Evolutionary conservation across 2,888 invertebrate species (phyloP), one percentile per base, ranked within the genome.

Genomic region (Drosophila niveifrons): DNA sequence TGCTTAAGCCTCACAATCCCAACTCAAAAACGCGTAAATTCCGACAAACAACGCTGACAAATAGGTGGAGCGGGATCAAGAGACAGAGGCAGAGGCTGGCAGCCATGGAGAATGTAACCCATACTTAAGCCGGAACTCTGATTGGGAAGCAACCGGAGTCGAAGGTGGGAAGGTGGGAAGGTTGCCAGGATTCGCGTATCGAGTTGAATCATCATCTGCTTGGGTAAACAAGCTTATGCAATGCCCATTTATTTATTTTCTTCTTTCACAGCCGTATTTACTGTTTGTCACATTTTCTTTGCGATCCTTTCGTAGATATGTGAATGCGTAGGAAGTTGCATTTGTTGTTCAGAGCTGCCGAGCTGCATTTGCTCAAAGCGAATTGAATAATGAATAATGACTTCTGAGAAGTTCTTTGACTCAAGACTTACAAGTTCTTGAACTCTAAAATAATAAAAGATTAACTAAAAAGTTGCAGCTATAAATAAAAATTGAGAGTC

Each of bases 251-350:
- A 13, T 41, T 41, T 41, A 2, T 13, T 15, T 41, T 41, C 7
- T 41, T 41, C 8, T 2, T 8, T 6, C 8, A 7, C 39, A 41
- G 2, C 13, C 51, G 18, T 75, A 67, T 66, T 72, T 50, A 56
- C 57, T 39, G 17, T 15, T 15, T 43, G 48, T 1, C 31, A 65
- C 51, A 13, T 44, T 62, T 31, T 53, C 48, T 23, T 53, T 43
- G 13, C 15, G n/a, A 17, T 55, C 28, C 8, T 13, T 1, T n/a
- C 11, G 15, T 11, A 34, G 3, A 36, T 4, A 4, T 36, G 4
- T 13, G 23, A 23, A 23, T 6, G 23, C 23, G 6, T 23, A 23
- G 23, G 23, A 23, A 7, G 17, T 15, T 23, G 23, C 52, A 31
- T 18, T 18, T 56, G 29, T 31, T 46, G 13, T 46, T 34, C n/a